Evolutionary conservation across 2,797 vertebrate species (phyloP).

Genomic region (Botia almorhae): DNA sequence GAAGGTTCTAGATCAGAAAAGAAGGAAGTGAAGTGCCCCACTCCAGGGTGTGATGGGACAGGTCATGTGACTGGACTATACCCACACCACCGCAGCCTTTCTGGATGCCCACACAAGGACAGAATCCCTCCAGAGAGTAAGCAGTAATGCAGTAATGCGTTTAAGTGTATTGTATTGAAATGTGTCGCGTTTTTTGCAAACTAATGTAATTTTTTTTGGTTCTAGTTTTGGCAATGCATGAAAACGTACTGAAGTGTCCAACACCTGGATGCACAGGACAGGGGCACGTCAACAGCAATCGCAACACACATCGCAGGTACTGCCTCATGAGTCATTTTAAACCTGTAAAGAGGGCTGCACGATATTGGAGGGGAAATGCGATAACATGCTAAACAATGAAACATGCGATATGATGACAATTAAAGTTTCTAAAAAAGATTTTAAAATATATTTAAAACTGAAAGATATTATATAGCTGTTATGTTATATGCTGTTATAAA

Average conservation of each 20-base stretch:
- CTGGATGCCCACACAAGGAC: constrained; percentile 98
- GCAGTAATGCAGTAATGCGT: constrained; percentile 61
- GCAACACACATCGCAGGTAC: constrained; percentile 98
- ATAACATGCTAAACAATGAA: too few species aligned
- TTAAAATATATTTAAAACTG: too few species aligned
- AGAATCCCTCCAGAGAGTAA: constrained; percentile 98
- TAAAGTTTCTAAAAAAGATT: too few species aligned
- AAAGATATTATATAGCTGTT: too few species aligned
- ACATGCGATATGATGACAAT: too few species aligned
- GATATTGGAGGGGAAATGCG: too few species aligned
- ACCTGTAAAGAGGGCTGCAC: too few species aligned
- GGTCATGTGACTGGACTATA: constrained; percentile 14
- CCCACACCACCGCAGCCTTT: constrained; percentile 92
- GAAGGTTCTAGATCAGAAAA: constrained; percentile 85
- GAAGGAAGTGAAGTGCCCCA: constrained; percentile 8
- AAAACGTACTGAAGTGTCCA: constrained; percentile 98
- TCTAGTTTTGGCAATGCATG: constrained; percentile 97
- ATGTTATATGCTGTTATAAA: too few species aligned
- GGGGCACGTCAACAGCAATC: constrained; percentile 99
- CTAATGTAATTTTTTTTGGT: constrained; percentile 8
- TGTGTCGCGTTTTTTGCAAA: not conserved
- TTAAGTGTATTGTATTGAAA: not conserved
- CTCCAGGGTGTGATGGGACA: constrained; percentile 7
- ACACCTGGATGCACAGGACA: constrained; percentile 98
- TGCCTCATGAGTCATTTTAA: too few species aligned